These are phyloP conservation scores for Petrocephalus microphthalmus DNA, from an alignment of 2,113 vertebrate species.

Conservation along the genomic window DNA sequence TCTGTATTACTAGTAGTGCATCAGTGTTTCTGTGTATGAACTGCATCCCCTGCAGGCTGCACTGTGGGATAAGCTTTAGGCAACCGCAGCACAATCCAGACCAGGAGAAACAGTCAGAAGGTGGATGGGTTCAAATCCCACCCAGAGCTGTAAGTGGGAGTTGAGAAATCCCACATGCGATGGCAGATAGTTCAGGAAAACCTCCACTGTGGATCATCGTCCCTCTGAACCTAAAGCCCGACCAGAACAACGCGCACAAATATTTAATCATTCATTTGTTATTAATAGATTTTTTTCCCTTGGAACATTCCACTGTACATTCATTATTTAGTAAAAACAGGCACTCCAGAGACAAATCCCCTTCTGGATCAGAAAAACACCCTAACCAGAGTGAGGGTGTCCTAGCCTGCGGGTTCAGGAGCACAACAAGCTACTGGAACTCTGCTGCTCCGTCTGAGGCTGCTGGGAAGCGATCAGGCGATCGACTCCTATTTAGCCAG, in stretches of 20 bases:
- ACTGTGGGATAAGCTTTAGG: not conserved
- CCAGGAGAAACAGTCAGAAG: not conserved
- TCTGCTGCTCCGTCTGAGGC: not conserved
- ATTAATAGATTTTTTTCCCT: not conserved
- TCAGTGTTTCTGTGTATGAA: not conserved
- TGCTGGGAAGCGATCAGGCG: not conserved
- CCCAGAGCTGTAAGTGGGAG: not conserved
- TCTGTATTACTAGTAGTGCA: not conserved
- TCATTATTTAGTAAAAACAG: not conserved
- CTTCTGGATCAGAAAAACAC: not conserved
- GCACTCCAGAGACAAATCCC: not conserved
- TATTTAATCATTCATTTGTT: not conserved
- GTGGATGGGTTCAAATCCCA: not conserved
- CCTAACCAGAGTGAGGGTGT: not conserved
- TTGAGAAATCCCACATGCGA: not conserved
- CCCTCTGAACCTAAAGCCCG: not conserved
- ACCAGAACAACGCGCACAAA: not conserved
- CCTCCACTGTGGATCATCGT: not conserved
- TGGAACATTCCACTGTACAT: not conserved
- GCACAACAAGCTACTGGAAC: not conserved
- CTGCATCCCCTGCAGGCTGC: not conserved
- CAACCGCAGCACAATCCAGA: not conserved
- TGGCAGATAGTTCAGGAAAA: not conserved
- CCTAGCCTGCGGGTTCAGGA: not conserved
- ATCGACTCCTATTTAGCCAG: conserved; percentile 41